These are phyloP conservation scores for Metopia argyrocephala DNA, from an alignment of 2,888 invertebrate species.

Conservation along the genomic window DNA sequence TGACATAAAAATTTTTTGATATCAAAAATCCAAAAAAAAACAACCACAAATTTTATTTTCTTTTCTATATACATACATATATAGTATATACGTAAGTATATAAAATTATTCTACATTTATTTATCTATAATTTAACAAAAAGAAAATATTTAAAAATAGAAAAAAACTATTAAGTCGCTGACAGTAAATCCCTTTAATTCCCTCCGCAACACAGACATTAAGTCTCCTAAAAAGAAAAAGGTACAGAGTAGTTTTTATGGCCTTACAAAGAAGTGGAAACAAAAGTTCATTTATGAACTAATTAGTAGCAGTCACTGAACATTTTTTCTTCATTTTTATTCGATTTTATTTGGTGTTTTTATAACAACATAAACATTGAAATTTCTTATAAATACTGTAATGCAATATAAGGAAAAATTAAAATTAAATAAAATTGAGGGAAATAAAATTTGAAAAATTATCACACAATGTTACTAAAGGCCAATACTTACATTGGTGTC, in stretches of 20 bases:
- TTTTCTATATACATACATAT: neutral
- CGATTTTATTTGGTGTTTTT: conserved; percentile 14
- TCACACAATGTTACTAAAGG: neutral
- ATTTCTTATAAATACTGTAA: neutral
- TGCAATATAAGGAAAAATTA: conserved; percentile 8
- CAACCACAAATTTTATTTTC: too few species aligned
- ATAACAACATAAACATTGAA: conserved; percentile 16
- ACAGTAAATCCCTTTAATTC: neutral
- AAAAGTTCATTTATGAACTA: conserved; percentile 38
- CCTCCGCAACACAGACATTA: neutral
- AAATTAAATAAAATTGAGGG: neutral
- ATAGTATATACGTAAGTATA: neutral
- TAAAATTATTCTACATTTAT: too few species aligned
- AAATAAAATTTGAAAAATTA: neutral
- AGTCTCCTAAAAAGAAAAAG: neutral
- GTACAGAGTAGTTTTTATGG: neutral
- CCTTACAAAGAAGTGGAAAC: neutral
- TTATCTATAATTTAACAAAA: too few species aligned
- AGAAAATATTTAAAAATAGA: neutral
- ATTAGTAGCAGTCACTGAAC: conserved; percentile 36
- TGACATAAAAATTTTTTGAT: neutral
- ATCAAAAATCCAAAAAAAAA: too few species aligned
- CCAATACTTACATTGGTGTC: neutral
- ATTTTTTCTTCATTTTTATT: neutral
- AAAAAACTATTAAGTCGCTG: neutral